Evolutionary conservation across 1,140 invertebrate genomes (phyloP), one percentile per base, ranked within the genome.

Genomic region (Heliconius nattereri): DNA sequence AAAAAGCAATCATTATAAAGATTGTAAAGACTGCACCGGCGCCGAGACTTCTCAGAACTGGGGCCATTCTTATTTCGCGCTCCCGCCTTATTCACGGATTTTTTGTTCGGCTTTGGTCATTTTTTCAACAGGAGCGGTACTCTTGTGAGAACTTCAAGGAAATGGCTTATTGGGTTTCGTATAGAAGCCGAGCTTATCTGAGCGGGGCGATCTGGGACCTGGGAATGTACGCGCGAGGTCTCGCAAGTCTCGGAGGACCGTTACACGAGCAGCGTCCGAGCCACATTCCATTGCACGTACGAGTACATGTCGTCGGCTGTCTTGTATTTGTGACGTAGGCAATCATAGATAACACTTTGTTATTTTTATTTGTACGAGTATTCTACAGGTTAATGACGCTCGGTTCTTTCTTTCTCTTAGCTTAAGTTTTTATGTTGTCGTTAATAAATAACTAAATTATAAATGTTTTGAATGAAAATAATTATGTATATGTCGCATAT

Each of bases 1-100:
- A 93, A 94, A 93, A 93, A 93, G 89, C 87, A 86, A 91, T 92
- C 90, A 91, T 93, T 93, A 93, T 90, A 92, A 93, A 93, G 88
- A 88, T 92, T 92, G 87, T 93, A 92, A 92, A 94, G 91, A 90
- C 89, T 91, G 88, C 90, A 90, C 89, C 92, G 93, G 92, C 92
- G 92, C 92, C 92, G 92, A 90, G 85, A 92, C 92, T 94, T 94
- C 92, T 87, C 90, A 92, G 92, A 94, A 94, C 81, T 86, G 87
- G 86, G 86, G 81, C 92, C 90, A 93, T 94, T 94, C 92, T 93
- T 92, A 92, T 93, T 94, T 93, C 87, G 91, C 91, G 90, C 91
- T 92, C 92, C 91, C 90, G 90, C 90, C 90, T 92, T 94, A 92
- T 92, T 93, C 90, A 91, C 86, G 86, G 78, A 85, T 93, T 94